Evolutionary conservation across 2,888 invertebrate genomes (phyloP), one percentile per base, ranked within the genome.

Genomic region (Diadegma fenestrale): DNA sequence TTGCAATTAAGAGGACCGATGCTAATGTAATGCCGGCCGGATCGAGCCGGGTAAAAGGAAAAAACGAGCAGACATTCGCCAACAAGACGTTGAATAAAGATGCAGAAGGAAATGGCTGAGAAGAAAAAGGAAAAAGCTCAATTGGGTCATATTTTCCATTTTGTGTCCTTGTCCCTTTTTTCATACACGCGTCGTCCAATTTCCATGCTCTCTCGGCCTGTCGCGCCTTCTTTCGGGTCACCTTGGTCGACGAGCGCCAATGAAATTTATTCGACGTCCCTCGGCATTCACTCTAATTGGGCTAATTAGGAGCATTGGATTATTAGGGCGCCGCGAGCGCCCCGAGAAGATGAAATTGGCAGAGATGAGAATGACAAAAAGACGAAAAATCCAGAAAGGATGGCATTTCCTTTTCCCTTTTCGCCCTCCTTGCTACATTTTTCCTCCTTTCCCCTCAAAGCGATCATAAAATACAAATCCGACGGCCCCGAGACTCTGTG

Each of bases 281-380:
- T 43, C 61, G 81, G 41, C 75, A 75, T 82, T 79, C 75, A 43
- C 78, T 54, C 79, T 85, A 82, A 82, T 79, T 82, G 85, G 85
- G 64, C 78, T 79, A 85, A 85, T 85, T 85, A 79, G 75, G 85
- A 78, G 81, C 81, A 81, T 78, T 81, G 85, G 81, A 75, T 85
- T 84, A 68, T 80, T 78, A 81, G 66, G 58, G n/a, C 45, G 48
- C 48, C 1, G 37, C 7, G 37, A 7, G 37, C 37, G 37, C 4
- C 8, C 37, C 45, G 51, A 51, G 58, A 63, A 51, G 48, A 48
- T 61, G 48, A 83, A 51, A 75, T 48, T 72, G 48, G 41, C n/a
- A 48, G 37, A 51, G 63, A 64, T 43, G 26, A 72, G 71, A 72
- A 76, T 51, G 8, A 51, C 14, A 37, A 51, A 64, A n/a, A 72